Evolutionary conservation across 2,113 vertebrate genomes (phyloP), one percentile per base, ranked within the genome.

Genomic region (Campylorhamphus procurvoides): DNA sequence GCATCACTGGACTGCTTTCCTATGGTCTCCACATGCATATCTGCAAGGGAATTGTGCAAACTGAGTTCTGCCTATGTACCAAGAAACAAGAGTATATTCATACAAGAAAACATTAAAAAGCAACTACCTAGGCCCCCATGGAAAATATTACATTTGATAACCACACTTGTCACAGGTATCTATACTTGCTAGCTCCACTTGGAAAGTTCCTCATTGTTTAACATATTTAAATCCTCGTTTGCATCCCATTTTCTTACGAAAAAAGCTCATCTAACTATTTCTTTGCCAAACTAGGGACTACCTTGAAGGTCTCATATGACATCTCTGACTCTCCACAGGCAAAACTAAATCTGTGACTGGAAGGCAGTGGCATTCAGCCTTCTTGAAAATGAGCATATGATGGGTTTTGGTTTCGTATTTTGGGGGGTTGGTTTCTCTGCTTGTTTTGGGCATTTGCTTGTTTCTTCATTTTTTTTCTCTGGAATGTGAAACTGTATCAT

Each of bases 361-460:
- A 64, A 72, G 5, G 3, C 29, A 72, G 18, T 9, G 15, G 3
- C 4, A 39, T 87, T 63, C 27, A 29, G 6, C 87, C 11, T 50
- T 46, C 16, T 39, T 66, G 28, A 89, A 68, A 94, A 77, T 14
- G 9, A 83, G 4, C 8, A 14, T 28, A 9, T n/a, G 12, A 3
- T 49, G 7, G 1, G 1, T 17, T 66, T 75, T 16, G 9, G 20
- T 10, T 35, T 64, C 29, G 8, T 1, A 12, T 63, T 17, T 2
- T 22, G 10, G 16, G 6, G 5, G 11, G 5, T n/a, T 35, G 5
- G 1, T 3, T 39, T 28, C 25, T 27, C 33, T 39, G 59, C 40
- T 31, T 49, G 23, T 60, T 60, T 37, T 37, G n/a, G 35, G 17
- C 7, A 12, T 27, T 37, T 15, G 7, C 9, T 55, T 40, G 5